Conservation (phyloP, 2,113 vertebrate species). For the Siphamia tubifer region DNA sequence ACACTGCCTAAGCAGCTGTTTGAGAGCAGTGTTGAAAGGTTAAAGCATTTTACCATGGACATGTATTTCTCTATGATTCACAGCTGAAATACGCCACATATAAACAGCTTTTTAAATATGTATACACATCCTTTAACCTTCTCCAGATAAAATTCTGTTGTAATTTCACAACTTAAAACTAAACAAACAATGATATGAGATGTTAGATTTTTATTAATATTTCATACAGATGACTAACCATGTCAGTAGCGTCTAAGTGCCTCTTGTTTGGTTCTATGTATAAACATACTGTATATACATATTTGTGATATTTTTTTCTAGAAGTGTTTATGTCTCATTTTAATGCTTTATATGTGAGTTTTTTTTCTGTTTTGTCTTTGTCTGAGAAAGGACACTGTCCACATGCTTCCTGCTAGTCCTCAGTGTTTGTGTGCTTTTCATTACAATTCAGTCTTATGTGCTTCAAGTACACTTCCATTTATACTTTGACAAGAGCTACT, state of each 20-base stretch:
- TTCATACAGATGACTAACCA: conserved; percentile 57
- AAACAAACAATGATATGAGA: neutral
- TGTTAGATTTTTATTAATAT: neutral
- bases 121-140: conserved; percentile 14
- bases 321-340: conserved; percentile 18
- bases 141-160: neutral
- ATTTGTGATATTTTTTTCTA: conserved; percentile 34
- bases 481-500: neutral
- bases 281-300: conserved; percentile 35
- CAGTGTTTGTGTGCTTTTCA: conserved; percentile 50
- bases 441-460: conserved; percentile 13
- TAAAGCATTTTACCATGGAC: conserved; percentile 1
- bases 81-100: neutral
- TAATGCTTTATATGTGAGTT: conserved; percentile 31
- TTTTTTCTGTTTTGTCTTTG: conserved; percentile 37
- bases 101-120: neutral
- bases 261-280: conserved; percentile 42
- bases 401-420: conserved; percentile 29
- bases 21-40: neutral
- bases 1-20: conserved; percentile 23
- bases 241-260: conserved; percentile 36
- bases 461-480: neutral
- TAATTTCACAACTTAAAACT: neutral
- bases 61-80: neutral
- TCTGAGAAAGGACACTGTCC: conserved; percentile 27